These are phyloP conservation scores for Eonycteris spelaea DNA, from an alignment of 2,113 vertebrate species.

Conservation along the genomic window DNA sequence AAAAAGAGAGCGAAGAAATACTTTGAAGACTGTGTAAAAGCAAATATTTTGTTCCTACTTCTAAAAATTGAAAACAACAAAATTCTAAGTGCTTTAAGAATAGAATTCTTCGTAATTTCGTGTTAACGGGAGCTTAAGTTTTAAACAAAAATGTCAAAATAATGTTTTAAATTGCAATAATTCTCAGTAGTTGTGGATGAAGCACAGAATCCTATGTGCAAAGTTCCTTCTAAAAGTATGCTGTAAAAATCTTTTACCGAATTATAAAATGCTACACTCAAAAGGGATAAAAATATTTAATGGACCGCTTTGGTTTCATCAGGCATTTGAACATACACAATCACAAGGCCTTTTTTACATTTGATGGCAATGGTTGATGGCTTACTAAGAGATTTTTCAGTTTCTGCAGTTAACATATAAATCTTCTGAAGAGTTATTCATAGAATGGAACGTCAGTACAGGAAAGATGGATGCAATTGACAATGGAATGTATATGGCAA, in stretches of 20 bases:
- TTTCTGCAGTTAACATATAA: neutral
- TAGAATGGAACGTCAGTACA: neutral
- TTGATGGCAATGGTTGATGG: neutral
- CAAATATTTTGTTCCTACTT: neutral
- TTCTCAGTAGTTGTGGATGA: neutral
- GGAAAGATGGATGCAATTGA: neutral
- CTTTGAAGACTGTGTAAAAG: neutral
- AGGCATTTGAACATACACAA: neutral
- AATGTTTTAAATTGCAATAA: neutral
- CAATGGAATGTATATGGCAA: neutral
- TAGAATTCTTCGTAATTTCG: neutral
- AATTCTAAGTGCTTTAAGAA: neutral
- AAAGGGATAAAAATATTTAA: neutral
- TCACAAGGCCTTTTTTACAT: neutral
- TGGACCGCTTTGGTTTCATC: neutral
- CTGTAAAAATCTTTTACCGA: neutral
- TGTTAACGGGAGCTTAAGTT: neutral
- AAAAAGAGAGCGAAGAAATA: neutral
- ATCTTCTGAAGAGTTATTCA: neutral
- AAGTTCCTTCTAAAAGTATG: neutral
- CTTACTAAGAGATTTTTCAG: neutral
- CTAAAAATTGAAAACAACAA: neutral
- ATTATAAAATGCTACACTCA: neutral
- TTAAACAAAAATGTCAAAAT: constrained; percentile 31
- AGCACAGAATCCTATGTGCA: neutral